A percentile compares a stretch with the other conserved stretches of the same genome.
phyloP scores from a whole-genome alignment of 2,113 vertebrate genomes.

The Ailurus styani region DNA sequence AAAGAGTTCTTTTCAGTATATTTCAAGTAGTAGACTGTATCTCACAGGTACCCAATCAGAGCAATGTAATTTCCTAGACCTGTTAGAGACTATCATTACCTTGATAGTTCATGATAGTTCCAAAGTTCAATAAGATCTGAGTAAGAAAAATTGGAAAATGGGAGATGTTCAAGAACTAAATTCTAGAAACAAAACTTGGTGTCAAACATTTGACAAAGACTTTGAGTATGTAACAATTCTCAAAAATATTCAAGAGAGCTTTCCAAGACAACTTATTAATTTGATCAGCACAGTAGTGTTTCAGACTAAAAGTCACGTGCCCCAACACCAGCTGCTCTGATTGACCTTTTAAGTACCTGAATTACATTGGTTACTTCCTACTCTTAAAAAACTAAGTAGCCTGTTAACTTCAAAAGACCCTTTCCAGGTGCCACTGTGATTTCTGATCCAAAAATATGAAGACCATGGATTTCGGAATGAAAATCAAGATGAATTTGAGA shows the following conservation, averaged over 20 bases:
- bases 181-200: slow-evolving; percentile 22
- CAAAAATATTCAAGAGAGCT: neutral
- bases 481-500: neutral
- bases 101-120: neutral
- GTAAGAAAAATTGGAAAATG: neutral
- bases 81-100: neutral
- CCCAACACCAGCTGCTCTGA: neutral
- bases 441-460: slow-evolving; percentile 16
- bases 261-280: slow-evolving; percentile 3
- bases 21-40: neutral
- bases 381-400: neutral
- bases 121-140: slow-evolving; percentile 23
- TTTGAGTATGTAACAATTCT: neutral
- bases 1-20: neutral
- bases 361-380: neutral
- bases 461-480: neutral
- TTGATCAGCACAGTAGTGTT: neutral
- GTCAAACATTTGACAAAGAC: neutral
- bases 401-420: neutral
- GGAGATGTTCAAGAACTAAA: neutral
- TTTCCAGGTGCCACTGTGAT: neutral
- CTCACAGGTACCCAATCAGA: neutral
- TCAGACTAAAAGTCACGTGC: neutral
- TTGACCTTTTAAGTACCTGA: neutral
- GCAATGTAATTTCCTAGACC: slow-evolving; percentile 2